A percentile compares a stretch with the other conserved stretches of the same genome.
These are phyloP conservation scores for Ectobius pallidus DNA, from an alignment of 2,888 invertebrate genomes.

Conservation along the genomic window DNA sequence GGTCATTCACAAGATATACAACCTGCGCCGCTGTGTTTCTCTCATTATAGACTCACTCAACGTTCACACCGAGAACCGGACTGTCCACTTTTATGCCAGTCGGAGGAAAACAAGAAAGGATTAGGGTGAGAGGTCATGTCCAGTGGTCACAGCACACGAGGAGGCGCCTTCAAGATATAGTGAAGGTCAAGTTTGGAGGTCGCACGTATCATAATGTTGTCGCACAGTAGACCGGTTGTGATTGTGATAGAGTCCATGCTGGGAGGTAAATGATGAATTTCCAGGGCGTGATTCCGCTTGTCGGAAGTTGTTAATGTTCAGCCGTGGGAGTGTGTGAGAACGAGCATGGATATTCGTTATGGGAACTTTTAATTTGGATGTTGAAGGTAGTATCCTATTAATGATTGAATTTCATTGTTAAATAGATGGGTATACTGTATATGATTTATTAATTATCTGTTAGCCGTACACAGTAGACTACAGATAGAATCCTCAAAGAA, in stretches of 20 bases:
- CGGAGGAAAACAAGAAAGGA: not conserved
- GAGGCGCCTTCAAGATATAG: constrained; percentile 8
- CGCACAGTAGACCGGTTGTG: constrained; percentile 7
- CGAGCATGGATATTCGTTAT: too few species aligned
- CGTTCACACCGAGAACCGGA: not conserved
- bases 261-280: not conserved
- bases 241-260: not conserved
- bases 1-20: constrained; percentile 6
- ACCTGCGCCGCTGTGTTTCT: not conserved
- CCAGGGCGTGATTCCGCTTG: not conserved
- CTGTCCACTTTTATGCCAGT: constrained; percentile 1
- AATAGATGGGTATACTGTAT: too few species aligned
- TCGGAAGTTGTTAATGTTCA: not conserved
- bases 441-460: too few species aligned
- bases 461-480: too few species aligned
- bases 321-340: too few species aligned
- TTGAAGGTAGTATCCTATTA: too few species aligned
- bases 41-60: not conserved
- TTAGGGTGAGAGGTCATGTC: not conserved
- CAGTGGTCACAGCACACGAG: constrained; percentile 7
- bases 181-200: constrained; percentile 20
- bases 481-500: too few species aligned
- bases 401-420: too few species aligned
- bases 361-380: too few species aligned
- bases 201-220: not conserved